phyloP scores from a whole-genome alignment of 2,888 invertebrate genomes.

The Plusia festucae region DNA sequence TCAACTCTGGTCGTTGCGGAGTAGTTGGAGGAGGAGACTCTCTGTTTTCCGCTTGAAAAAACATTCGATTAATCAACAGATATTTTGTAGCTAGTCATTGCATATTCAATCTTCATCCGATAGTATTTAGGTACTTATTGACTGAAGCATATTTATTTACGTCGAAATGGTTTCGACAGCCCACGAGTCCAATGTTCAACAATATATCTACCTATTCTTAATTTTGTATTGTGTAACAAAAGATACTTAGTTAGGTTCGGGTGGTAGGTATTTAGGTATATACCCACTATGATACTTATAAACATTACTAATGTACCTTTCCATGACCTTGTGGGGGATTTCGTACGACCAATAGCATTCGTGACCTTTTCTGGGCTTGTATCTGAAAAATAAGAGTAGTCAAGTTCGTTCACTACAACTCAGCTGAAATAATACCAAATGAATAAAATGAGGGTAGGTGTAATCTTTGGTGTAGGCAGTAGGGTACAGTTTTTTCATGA shows the following conservation, averaged over 20 bases:
- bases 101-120: conserved; percentile 2
- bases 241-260: not conserved
- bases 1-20: conserved; percentile 27
- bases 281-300: not conserved
- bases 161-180: not conserved
- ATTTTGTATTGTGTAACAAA: not conserved
- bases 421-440: too few relatives aligned
- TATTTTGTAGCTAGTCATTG: conserved; percentile 1
- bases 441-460: too few relatives aligned
- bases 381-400: conserved; percentile 16
- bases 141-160: not conserved
- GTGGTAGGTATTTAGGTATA: not conserved
- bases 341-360: conserved; percentile 11
- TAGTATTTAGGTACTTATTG: conserved; percentile 1
- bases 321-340: conserved; percentile 31
- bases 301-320: conserved; percentile 35
- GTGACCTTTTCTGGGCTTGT: conserved; percentile 16
- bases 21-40: conserved; percentile 45
- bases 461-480: too few relatives aligned
- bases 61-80: conserved; percentile 43
- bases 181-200: not conserved
- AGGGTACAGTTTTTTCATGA: too few relatives aligned
- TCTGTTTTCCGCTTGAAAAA: conserved; percentile 65
- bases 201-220: not conserved
- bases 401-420: too few relatives aligned